Percentiles rank a stretch among this genome's conserved stretches.
Conservation (phyloP, 2,113 vertebrate species). For the Syngnathus scovelli region DNA sequence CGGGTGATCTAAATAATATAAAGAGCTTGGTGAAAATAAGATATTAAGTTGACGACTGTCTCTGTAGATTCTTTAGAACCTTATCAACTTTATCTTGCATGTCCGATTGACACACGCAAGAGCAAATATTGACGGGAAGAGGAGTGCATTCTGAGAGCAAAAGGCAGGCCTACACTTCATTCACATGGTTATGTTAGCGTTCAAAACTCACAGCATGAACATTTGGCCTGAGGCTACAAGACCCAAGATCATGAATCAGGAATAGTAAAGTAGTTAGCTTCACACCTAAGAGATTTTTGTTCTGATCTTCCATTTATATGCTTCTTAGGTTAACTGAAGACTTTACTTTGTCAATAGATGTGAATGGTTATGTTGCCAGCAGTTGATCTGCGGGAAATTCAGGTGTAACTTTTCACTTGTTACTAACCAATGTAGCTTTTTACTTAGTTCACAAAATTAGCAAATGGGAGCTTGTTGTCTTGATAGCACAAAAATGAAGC, state of each 20-base stretch:
- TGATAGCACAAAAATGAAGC: not conserved
- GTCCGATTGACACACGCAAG: not conserved
- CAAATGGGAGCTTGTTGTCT: not conserved
- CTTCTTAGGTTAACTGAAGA: not conserved
- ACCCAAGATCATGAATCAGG: not conserved
- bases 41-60: not conserved
- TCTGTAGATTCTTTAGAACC: not conserved
- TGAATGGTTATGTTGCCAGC: not conserved
- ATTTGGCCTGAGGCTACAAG: not conserved
- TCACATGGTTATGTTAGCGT: not conserved
- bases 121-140: slow-evolving; percentile 6
- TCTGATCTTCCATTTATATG: not conserved
- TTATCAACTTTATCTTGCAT: not conserved
- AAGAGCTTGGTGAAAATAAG: not conserved
- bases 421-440: not conserved
- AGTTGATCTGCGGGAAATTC: not conserved
- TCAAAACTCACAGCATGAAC: not conserved
- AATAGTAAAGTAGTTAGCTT: not conserved
- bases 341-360: not conserved
- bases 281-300: not conserved
- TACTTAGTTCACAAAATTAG: not conserved
- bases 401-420: not conserved
- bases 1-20: not conserved
- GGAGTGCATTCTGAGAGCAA: not conserved
- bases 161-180: not conserved